Evolutionary conservation across 2,888 invertebrate genomes (phyloP).

Genomic region (Ptychoptera contaminata): DNA sequence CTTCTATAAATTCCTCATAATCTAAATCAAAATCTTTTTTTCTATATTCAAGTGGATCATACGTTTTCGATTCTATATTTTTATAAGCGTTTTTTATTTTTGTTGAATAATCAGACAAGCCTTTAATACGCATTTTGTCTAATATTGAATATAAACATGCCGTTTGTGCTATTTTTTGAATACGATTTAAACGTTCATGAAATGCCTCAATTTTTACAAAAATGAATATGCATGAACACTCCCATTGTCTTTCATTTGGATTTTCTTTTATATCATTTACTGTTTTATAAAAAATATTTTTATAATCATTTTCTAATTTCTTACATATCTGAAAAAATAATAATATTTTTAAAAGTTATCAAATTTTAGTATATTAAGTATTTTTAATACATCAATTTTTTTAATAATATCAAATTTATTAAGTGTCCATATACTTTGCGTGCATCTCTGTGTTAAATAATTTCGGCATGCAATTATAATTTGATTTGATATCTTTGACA

Average conservation of each 20-base stretch:
- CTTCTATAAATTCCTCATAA: slow-evolving; percentile 52
- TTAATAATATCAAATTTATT: slow-evolving; percentile 47
- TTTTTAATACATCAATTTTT: slow-evolving; percentile 44
- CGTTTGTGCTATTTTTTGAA: slow-evolving; percentile 55
- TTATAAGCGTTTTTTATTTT: slow-evolving; percentile 51
- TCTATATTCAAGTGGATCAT: slow-evolving; percentile 69
- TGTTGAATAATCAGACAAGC: slow-evolving; percentile 54
- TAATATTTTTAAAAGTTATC: neutral
- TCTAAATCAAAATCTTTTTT: slow-evolving; percentile 59
- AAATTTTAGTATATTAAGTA: neutral
- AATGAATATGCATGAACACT: slow-evolving; percentile 76
- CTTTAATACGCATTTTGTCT: slow-evolving; percentile 63
- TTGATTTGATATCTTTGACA: slow-evolving; percentile 80
- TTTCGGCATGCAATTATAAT: slow-evolving; percentile 66
- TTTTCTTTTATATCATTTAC: slow-evolving; percentile 52
- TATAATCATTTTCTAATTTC: slow-evolving; percentile 19
- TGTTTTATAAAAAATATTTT: slow-evolving; percentile 37
- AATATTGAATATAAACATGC: slow-evolving; percentile 58
- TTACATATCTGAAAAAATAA: slow-evolving; percentile 27
- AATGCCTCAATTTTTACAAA: slow-evolving; percentile 81
- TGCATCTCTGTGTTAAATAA: slow-evolving; percentile 54
- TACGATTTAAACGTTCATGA: slow-evolving; percentile 34
- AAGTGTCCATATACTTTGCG: slow-evolving; percentile 63
- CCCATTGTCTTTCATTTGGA: slow-evolving; percentile 55
- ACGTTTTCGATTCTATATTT: slow-evolving; percentile 51